Conservation (phyloP, 2,797 vertebrate genomes). For the Chaunax sp. region DNA sequence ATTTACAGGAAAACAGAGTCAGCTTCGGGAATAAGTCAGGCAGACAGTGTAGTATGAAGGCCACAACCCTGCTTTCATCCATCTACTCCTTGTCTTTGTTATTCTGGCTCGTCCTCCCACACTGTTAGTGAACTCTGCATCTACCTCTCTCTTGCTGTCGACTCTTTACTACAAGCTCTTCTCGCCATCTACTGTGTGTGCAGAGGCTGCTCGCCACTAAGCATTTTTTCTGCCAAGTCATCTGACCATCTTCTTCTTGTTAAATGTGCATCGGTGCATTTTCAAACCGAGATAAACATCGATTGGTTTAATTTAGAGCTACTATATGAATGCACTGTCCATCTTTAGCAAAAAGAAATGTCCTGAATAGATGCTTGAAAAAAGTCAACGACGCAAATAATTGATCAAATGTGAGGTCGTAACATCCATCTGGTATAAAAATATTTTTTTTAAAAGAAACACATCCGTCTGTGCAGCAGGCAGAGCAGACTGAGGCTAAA, state of each 20-base stretch:
- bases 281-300: slow-evolving; percentile 61
- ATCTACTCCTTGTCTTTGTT: slow-evolving; percentile 23
- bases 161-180: slow-evolving; percentile 46
- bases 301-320: slow-evolving; percentile 14
- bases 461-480: neutral
- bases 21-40: slow-evolving; percentile 82
- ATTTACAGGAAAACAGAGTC: slow-evolving; percentile 83
- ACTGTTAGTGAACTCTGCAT: slow-evolving; percentile 37
- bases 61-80: slow-evolving; percentile 21
- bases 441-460: neutral
- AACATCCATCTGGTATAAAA: neutral
- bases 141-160: slow-evolving; percentile 34
- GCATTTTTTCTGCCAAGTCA: slow-evolving; percentile 64
- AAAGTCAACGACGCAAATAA: neutral
- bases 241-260: slow-evolving; percentile 66
- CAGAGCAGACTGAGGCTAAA: neutral
- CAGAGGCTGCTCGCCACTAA: slow-evolving; percentile 57
- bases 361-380: too few relatives aligned
- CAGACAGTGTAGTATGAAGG: slow-evolving; percentile 56
- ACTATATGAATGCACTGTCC: neutral
- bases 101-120: slow-evolving; percentile 35
- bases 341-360: neutral
- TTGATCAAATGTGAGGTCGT: neutral
- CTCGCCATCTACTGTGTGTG: slow-evolving; percentile 27
- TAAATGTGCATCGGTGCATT: slow-evolving; percentile 66